phyloP scores from a whole-genome alignment of 2,113 vertebrate genomes.

The Oreocharis arfaki region DNA sequence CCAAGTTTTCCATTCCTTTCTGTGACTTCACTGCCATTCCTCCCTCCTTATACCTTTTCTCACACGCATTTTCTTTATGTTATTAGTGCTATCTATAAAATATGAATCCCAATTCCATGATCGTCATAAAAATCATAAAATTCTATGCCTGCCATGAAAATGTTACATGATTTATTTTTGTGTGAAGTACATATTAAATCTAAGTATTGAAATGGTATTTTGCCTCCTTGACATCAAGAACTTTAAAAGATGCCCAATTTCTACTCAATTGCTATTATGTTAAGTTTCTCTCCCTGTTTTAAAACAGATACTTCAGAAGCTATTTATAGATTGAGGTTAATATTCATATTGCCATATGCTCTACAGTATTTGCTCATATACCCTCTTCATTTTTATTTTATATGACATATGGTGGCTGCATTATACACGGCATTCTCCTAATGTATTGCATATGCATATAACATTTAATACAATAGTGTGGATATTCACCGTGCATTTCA shows the following conservation, averaged over 20 bases:
- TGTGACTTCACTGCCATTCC: not conserved
- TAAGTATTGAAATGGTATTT: conserved; percentile 45
- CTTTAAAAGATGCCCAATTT: conserved; percentile 56
- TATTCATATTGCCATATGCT: conserved; percentile 57
- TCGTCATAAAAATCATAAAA: conserved; percentile 78
- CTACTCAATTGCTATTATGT: conserved; percentile 52
- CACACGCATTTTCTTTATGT: conserved; percentile 65
- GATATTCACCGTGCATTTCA: not conserved
- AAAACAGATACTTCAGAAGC: conserved; percentile 36
- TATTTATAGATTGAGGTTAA: conserved; percentile 64
- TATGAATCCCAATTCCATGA: conserved; percentile 76
- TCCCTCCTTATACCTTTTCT: conserved; percentile 31
- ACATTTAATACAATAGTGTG: not conserved
- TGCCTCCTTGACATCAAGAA: conserved; percentile 58
- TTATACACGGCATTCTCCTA: conserved; percentile 16
- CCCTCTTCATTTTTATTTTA: conserved; percentile 61
- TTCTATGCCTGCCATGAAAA: conserved; percentile 77
- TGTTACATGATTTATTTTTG: conserved; percentile 73
- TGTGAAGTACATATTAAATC: conserved; percentile 69
- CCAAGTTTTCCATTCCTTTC: conserved; percentile 17
- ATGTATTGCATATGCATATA: conserved; percentile 24
- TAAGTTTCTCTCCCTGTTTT: conserved; percentile 56
- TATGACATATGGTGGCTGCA: conserved; percentile 45
- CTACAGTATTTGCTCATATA: conserved; percentile 33
- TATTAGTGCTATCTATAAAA: conserved; percentile 75